These are phyloP conservation scores for Squalus acanthias DNA, from an alignment of 2,797 vertebrate species.

Conservation along the genomic window DNA sequence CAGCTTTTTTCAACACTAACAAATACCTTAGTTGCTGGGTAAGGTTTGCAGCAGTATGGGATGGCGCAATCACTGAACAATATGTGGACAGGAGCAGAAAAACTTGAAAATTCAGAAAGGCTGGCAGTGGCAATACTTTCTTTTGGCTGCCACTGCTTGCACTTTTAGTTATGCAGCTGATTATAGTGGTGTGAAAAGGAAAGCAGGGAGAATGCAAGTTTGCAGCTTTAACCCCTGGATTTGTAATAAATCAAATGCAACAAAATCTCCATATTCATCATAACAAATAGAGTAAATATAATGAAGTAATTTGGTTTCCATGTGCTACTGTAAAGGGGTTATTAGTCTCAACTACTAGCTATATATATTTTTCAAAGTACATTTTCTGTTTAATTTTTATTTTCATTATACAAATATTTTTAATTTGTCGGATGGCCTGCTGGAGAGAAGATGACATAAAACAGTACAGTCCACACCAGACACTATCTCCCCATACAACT, in stretches of 20 bases:
- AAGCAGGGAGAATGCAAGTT: background rate
- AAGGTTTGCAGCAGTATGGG: background rate
- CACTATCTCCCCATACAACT: background rate
- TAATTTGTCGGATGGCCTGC: background rate
- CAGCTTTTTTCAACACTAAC: background rate
- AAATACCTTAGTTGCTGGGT: background rate
- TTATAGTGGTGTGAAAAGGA: background rate
- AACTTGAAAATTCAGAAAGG: background rate
- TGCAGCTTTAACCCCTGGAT: background rate
- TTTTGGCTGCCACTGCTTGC: background rate
- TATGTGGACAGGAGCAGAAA: background rate
- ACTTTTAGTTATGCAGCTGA: background rate
- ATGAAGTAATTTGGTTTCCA: background rate
- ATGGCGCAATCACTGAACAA: background rate
- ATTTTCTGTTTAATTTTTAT: background rate
- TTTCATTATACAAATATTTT: background rate
- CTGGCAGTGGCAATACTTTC: background rate
- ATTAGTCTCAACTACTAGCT: background rate
- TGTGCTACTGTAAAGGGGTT: background rate
- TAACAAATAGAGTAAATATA: background rate
- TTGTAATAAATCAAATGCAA: background rate
- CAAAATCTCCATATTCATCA: background rate
- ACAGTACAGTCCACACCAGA: background rate
- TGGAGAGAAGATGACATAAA: background rate
- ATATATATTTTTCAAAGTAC: background rate